Conservation (phyloP, 2,797 vertebrate species). For the Rhabdophis nuchalis region DNA sequence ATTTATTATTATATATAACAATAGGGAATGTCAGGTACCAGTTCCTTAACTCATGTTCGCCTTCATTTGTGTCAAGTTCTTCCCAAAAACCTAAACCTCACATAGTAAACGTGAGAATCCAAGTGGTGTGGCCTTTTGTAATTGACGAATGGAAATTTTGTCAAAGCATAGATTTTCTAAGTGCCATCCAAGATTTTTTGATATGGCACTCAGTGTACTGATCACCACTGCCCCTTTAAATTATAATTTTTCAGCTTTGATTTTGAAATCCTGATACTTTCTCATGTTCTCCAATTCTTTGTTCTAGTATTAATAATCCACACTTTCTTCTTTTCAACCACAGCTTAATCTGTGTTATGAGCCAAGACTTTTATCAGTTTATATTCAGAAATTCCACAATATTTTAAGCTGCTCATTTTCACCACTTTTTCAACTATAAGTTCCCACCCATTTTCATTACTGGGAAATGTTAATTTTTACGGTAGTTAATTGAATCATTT, state of each 20-base stretch:
- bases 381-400: background rate
- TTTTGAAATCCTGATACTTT: constrained; percentile 11
- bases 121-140: background rate
- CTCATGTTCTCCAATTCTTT: background rate
- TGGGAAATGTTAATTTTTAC: background rate
- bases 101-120: no score
- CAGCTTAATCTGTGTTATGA: background rate
- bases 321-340: background rate
- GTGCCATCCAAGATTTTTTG: background rate
- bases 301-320: background rate
- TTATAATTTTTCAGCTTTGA: background rate
- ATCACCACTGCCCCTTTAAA: background rate
- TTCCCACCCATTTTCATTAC: background rate
- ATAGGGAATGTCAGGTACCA: no score
- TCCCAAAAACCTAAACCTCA: background rate
- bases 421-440: background rate
- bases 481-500: background rate
- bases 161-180: background rate
- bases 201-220: background rate
- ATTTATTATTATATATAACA: background rate
- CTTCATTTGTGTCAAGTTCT: background rate
- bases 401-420: background rate
- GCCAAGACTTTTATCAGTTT: background rate
- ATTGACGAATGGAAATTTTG: background rate
- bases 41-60: no score